Percentiles rank a stretch among this genome's conserved stretches.
phyloP scores from a whole-genome alignment of 2,888 invertebrate species.

The Hipparchia sbordonii region DNA sequence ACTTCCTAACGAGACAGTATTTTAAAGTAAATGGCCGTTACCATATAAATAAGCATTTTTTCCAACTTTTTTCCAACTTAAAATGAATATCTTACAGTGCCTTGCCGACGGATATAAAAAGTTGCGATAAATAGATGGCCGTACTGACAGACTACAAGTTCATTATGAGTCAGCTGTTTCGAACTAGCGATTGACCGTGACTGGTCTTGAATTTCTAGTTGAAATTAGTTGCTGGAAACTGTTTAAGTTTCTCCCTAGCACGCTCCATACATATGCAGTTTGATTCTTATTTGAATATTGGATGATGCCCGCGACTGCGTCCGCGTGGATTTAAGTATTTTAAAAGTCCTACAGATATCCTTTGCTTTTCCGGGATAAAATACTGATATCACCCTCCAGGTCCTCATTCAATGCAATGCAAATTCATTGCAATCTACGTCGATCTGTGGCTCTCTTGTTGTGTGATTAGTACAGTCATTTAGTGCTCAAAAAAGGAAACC shows the following conservation, averaged over 20 bases:
- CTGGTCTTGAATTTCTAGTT: conserved; percentile 7
- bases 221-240: neutral
- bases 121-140: conserved; percentile 29
- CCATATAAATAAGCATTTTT: conserved; percentile 34
- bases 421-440: no score
- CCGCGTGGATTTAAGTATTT: no score
- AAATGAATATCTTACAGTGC: conserved; percentile 25
- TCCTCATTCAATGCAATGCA: no score
- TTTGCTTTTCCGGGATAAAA: no score
- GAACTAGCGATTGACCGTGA: conserved; percentile 25
- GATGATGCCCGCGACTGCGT: no score
- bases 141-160: conserved; percentile 30
- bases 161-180: conserved; percentile 34
- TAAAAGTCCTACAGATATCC: neutral
- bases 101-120: conserved; percentile 31
- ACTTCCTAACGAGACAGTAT: conserved; percentile 34
- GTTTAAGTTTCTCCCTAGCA: neutral
- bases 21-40: conserved; percentile 30
- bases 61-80: conserved; percentile 14
- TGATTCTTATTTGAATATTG: no score
- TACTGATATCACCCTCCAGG: no score
- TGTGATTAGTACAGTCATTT: no score
- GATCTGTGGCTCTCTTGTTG: no score
- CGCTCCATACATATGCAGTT: no score
- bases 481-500: no score